Evolutionary conservation across 2,113 vertebrate genomes (phyloP), one percentile per base, ranked within the genome.

Genomic region (Scolopax mira): DNA sequence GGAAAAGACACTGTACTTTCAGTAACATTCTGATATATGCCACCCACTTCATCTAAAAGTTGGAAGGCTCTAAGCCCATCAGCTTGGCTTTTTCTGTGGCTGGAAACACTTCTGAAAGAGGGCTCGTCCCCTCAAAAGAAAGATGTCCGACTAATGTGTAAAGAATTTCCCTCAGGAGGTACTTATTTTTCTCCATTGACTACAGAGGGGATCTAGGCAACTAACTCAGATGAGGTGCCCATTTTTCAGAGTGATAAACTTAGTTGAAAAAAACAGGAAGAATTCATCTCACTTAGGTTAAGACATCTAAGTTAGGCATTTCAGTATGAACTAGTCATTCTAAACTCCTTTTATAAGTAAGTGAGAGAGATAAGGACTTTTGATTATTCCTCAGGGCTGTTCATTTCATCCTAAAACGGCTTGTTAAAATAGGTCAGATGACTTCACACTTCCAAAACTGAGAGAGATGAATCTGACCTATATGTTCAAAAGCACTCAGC

Each of bases 201-300:
- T 65, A 7, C 3, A 5, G 52, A 85, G 11, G 33, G 3, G 79
- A 27, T 69, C 10, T 51, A 75, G 51, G 52, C 52, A 91, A 42
- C 78, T 44, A 57, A 24, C 44, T 79, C 61, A 89, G 78, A 57
- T 65, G 6, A 69, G 66, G 3, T 72, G 8, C 24, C 27, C 64
- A 5, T 79, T 85, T 87, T 85, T 93, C 81, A 79, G 72, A 94
- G 35, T 82, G 65, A 94, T 87, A 82, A 89, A 93, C 30, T 79
- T 55, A 55, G 73, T 74, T 52, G 33, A 70, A 87, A 91, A 81
- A 35, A 69, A 39, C 25, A 17, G 39, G 39, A 95, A 93, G 35
- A 81, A 91, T 85, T 93, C 15, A 58, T 95, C 73, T 91, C 61
- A 54, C 60, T 92, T 90, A 81, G 33, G 35, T 67, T 87, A 82